These are phyloP conservation scores for Congeria kusceri DNA, from an alignment of 2,888 invertebrate genomes.

Conservation along the genomic window DNA sequence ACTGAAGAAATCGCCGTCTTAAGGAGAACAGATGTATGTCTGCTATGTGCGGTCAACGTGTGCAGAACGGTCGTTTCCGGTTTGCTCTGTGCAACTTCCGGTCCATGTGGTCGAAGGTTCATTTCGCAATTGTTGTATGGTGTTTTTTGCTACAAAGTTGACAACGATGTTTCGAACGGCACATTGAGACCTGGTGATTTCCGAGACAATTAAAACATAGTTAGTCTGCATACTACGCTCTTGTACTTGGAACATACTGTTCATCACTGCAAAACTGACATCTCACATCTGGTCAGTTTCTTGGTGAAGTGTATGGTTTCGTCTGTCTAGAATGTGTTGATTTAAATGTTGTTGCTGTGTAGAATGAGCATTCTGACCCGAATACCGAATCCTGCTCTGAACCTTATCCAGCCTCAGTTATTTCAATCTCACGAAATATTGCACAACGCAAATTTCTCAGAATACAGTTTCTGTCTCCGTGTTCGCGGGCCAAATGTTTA, in stretches of 20 bases:
- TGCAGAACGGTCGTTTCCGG: slow-evolving; percentile 12
- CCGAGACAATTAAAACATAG: slow-evolving; percentile 14
- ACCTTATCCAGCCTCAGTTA: neutral
- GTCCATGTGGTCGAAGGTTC: neutral
- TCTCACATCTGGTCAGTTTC: neutral
- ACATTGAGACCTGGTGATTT: neutral
- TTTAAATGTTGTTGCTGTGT: no score
- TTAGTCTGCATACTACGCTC: neutral
- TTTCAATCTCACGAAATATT: slow-evolving; percentile 9
- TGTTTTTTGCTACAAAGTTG: slow-evolving; percentile 3
- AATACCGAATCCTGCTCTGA: no score
- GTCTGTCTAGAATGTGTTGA: no score
- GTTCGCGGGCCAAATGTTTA: slow-evolving; percentile 25
- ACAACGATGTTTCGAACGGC: neutral
- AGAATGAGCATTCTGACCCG: no score
- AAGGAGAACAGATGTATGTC: slow-evolving; percentile 8
- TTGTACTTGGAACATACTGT: slow-evolving; percentile 3
- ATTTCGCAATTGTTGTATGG: slow-evolving; percentile 5
- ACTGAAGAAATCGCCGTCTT: slow-evolving; percentile 29
- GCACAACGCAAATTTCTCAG: slow-evolving; percentile 2
- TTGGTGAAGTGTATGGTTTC: no score
- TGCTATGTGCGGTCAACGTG: neutral
- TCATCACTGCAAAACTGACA: slow-evolving; percentile 14
- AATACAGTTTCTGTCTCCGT: slow-evolving; percentile 10
- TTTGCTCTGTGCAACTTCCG: neutral